phyloP scores from a whole-genome alignment of 2,113 vertebrate species.

The Bothrops jararaca region DNA sequence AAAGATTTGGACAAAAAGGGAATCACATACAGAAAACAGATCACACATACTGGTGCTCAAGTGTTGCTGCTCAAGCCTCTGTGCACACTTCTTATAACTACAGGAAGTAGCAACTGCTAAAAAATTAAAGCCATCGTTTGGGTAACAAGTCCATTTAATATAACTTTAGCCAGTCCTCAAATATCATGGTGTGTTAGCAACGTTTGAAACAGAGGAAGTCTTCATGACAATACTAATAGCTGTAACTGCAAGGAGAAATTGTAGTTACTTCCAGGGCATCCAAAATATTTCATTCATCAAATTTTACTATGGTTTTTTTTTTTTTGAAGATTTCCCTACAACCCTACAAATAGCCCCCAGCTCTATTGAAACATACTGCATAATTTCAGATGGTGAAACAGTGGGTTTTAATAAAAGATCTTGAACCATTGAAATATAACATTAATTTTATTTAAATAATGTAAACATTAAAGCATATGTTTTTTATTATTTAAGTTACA shows the following conservation, averaged over 20 bases:
- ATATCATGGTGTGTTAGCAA: not conserved
- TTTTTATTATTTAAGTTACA: not conserved
- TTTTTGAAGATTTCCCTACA: not conserved
- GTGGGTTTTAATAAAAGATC: not conserved
- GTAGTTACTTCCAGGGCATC: not conserved
- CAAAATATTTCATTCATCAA: not conserved
- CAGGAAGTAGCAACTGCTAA: not conserved
- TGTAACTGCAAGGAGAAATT: not conserved
- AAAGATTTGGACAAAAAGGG: not conserved
- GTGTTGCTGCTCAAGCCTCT: constrained; percentile 1
- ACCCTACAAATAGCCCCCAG: not conserved
- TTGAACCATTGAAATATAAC: not conserved
- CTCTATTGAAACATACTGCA: not conserved
- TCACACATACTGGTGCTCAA: not conserved
- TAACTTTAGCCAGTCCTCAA: not conserved
- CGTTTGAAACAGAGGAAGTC: not conserved
- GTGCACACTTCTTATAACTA: constrained; percentile 12
- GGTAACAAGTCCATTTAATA: not conserved
- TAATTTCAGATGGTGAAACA: not conserved
- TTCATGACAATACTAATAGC: not conserved
- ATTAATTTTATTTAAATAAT: not conserved
- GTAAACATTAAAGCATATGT: not conserved
- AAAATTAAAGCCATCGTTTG: not conserved
- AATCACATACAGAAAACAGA: not conserved
- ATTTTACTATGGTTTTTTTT: not conserved